Base-by-base conservation (phyloP, 2,113 vertebrate genomes). In the Copsychus sechellarum region DNA sequence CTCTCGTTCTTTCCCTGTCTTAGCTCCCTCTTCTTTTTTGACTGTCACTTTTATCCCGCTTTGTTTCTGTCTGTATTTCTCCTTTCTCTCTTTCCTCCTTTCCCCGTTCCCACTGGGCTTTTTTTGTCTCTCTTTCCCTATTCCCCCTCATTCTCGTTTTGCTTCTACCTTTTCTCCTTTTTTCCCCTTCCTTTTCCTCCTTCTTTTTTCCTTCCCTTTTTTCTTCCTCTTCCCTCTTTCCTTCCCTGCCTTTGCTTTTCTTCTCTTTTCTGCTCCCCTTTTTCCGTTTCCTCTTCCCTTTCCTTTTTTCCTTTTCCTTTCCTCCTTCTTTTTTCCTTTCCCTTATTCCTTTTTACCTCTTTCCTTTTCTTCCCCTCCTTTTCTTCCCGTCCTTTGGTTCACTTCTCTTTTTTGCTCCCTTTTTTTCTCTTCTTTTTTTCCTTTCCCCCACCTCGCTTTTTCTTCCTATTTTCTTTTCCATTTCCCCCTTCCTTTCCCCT, bases 131-230 rank as follows among this genome's bases (percentile, higher is more conserved):
- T 33, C 28, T 38, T 20, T 40, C 25, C 21, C 48, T 5, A n/a
- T 38, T 45, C 12, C 13, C 6, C 56, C 14, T 71, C 36, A 6
- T 34, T 42, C 31, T 56, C 21, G 0, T 71, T 64, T 34, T 10
- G 48, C 8, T 54, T 48, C n/a, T 8, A 2, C 8, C 28, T 47
- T 22, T 19, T 22, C 8, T 2, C 2, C 40, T 22, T 19, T 22
- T 6, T 2, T 2, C 3, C 4, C 17, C 9, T 14, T 12, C 12
- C 4, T 5, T 21, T 28, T 12, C 2, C 8, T 2, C 14, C 13
- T 9, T 5, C 5, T 8, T 9, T 2, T 12, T 26, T 21, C 25
- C 14, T 9, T 9, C 1, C 5, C 11, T 8, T 20, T 20, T 9
- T 14, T 50, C 5, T 8, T 3, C 17, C n/a, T 69, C 24, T 20